Evolutionary conservation across 2,888 invertebrate genomes (phyloP).

Genomic region (Chrysotoxum bicinctum): DNA sequence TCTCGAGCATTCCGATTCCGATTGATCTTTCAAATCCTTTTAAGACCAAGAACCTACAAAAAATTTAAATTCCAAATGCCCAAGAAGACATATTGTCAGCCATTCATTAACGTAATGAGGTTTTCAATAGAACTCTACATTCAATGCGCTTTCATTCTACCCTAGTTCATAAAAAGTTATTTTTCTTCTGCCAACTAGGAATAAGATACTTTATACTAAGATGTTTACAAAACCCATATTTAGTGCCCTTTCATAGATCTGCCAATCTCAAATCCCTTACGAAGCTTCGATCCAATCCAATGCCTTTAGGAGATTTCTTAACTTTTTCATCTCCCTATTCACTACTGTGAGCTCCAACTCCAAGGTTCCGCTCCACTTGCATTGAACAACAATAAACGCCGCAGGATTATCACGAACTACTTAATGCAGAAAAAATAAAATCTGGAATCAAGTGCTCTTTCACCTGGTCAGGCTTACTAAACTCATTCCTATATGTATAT

Average conservation of each 20-base stretch:
- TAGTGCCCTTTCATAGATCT: background rate
- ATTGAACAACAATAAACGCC: conserved; percentile 24
- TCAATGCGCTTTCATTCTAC: background rate
- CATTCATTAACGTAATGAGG: too few species aligned
- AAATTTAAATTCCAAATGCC: too few species aligned
- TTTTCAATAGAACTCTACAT: background rate
- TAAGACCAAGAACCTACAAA: too few species aligned
- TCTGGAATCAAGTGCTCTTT: conserved; percentile 2
- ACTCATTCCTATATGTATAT: background rate
- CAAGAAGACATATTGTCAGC: too few species aligned
- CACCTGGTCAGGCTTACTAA: conserved; percentile 12
- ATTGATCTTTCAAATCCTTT: too few species aligned
- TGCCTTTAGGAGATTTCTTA: background rate
- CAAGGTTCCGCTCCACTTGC: conserved; percentile 53
- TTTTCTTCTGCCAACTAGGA: background rate
- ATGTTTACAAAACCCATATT: background rate
- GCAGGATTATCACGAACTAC: conserved; percentile 30
- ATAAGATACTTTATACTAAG: background rate
- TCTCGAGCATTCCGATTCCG: too few species aligned
- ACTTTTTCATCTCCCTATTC: background rate
- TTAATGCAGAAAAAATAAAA: conserved; percentile 7
- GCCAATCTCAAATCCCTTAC: background rate
- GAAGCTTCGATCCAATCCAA: background rate
- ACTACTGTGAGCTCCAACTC: conserved; percentile 2
- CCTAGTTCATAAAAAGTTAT: background rate